Evolutionary conservation across 1,140 invertebrate species (phyloP).

Genomic region (Mycetomoellerius zeteki): DNA sequence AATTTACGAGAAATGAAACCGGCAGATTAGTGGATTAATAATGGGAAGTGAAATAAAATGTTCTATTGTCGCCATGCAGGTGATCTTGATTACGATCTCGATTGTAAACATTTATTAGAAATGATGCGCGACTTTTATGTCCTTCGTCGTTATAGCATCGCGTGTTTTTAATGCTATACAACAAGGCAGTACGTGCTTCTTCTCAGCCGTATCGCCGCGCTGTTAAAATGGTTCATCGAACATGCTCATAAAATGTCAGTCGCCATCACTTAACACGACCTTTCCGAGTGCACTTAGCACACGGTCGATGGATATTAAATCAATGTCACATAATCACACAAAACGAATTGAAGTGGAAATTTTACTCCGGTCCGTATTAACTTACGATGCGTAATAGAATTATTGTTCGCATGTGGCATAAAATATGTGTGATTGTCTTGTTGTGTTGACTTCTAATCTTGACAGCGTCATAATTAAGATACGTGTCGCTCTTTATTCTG

Average conservation of each 20-base stretch:
- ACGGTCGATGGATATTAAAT: slow-evolving; percentile 61
- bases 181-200: not conserved
- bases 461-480: not conserved
- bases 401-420: not conserved
- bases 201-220: not conserved
- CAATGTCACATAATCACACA: slow-evolving; percentile 44
- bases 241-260: slow-evolving; percentile 60
- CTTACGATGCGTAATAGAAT: slow-evolving; percentile 12
- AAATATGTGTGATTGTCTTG: not conserved
- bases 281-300: slow-evolving; percentile 45
- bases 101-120: not conserved
- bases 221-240: slow-evolving; percentile 20
- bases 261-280: slow-evolving; percentile 41
- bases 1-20: slow-evolving; percentile 32
- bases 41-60: not conserved
- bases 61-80: not conserved
- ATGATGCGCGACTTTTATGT: not conserved
- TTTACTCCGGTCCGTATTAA: not conserved
- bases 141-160: not conserved
- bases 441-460: not conserved
- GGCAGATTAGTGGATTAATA: slow-evolving; percentile 27
- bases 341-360: slow-evolving; percentile 41
- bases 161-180: slow-evolving; percentile 33
- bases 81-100: not conserved
- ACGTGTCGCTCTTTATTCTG: not conserved